Conservation (phyloP, 2,888 invertebrate species). For the Drosophila melanosoma region DNA sequence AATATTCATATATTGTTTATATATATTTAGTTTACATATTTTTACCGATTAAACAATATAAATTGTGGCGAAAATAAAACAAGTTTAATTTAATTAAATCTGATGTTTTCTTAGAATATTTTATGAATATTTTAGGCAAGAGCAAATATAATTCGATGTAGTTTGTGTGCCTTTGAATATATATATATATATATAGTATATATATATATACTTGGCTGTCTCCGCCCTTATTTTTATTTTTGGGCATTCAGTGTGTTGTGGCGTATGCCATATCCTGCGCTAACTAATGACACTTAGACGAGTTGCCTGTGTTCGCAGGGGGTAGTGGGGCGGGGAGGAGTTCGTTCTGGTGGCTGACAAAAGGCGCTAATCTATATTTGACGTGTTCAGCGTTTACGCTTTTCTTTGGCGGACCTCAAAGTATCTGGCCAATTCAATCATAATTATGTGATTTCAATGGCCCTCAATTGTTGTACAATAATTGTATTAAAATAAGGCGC, state of each 20-base stretch:
- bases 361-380: conserved; percentile 82
- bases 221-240: conserved; percentile 27
- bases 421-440: conserved; percentile 65
- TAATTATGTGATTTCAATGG: conserved; percentile 79
- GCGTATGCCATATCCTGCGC: conserved; percentile 46
- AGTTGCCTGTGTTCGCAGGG: conserved; percentile 20
- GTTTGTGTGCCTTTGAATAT: background rate
- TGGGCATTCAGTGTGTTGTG: conserved; percentile 10
- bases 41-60: no score
- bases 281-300: conserved; percentile 59
- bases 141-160: conserved; percentile 6
- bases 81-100: background rate
- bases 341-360: conserved; percentile 41
- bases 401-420: conserved; percentile 26
- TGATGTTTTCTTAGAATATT: background rate
- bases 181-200: background rate
- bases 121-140: background rate
- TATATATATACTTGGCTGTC: conserved; percentile 6
- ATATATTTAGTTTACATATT: no score
- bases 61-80: background rate
- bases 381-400: conserved; percentile 78
- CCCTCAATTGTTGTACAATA: conserved; percentile 41
- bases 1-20: no score
- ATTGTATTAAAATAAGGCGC: conserved; percentile 62
- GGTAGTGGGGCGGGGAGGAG: background rate